phyloP scores from a whole-genome alignment of 2,888 invertebrate genomes.

The Euzetes globulus region DNA sequence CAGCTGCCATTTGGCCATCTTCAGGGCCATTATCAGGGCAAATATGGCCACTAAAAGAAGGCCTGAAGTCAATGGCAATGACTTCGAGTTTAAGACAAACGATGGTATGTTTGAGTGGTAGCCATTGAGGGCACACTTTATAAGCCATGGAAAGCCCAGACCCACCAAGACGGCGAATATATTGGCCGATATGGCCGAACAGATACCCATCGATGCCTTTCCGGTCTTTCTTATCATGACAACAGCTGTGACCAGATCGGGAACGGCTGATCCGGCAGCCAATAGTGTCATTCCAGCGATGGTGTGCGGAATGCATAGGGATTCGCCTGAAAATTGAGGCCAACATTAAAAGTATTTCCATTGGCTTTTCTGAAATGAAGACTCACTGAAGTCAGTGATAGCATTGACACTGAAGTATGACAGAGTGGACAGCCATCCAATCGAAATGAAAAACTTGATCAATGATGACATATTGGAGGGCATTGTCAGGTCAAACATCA shows the following conservation, averaged over 20 bases:
- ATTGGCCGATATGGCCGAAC: slow-evolving; percentile 31
- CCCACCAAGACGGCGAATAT: slow-evolving; percentile 34
- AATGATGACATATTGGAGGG: slow-evolving; percentile 8
- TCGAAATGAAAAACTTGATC: slow-evolving; percentile 28
- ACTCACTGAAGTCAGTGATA: slow-evolving; percentile 33
- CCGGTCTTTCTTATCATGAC: slow-evolving; percentile 29
- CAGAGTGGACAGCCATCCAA: slow-evolving; percentile 27
- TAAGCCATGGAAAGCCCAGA: slow-evolving; percentile 32
- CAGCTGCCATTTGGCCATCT: background rate
- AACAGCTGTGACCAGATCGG: slow-evolving; percentile 33
- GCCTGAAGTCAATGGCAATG: slow-evolving; percentile 6
- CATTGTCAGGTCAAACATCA: slow-evolving; percentile 29
- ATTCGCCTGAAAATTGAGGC: slow-evolving; percentile 24
- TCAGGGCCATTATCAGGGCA: background rate
- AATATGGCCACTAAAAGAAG: background rate
- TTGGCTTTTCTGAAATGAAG: background rate
- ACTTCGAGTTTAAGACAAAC: background rate
- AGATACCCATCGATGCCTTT: slow-evolving; percentile 33
- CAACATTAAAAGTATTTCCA: background rate
- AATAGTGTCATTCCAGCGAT: slow-evolving; percentile 34
- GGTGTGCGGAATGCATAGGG: slow-evolving; percentile 26
- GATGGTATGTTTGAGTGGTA: background rate
- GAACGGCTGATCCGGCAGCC: slow-evolving; percentile 34
- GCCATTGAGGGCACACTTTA: slow-evolving; percentile 6
- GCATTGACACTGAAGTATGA: slow-evolving; percentile 32